phyloP scores from a whole-genome alignment of 2,113 vertebrate species.

The Balaeniceps rex region DNA sequence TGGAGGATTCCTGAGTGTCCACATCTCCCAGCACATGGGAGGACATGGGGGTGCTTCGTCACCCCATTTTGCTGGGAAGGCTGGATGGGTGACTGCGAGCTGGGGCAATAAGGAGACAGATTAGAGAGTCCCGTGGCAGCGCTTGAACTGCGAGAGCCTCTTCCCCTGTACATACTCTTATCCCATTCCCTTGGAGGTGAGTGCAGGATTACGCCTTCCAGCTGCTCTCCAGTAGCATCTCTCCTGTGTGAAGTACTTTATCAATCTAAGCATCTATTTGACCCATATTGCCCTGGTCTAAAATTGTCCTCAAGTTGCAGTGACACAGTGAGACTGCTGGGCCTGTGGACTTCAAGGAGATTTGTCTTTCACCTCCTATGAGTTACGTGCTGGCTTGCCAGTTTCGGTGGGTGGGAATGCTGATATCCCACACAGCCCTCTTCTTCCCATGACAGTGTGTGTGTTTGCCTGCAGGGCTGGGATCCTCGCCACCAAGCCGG shows the following conservation, averaged over 20 bases:
- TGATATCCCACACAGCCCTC: neutral
- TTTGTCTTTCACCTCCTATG: neutral
- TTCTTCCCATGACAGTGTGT: fast-evolving
- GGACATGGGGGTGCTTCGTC: fast-evolving
- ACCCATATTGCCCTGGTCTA: neutral
- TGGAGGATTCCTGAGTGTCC: neutral
- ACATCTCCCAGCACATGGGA: neutral
- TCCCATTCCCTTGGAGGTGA: neutral
- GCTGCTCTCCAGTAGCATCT: neutral
- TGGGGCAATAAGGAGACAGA: neutral
- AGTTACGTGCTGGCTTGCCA: neutral
- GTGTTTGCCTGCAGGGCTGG: slow-evolving; percentile 77
- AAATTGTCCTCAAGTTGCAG: neutral
- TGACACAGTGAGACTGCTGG: neutral
- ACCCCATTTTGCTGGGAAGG: neutral
- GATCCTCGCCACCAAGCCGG: slow-evolving; percentile 77
- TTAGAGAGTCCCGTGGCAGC: neutral
- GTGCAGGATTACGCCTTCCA: neutral
- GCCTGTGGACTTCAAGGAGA: neutral
- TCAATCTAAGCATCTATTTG: neutral
- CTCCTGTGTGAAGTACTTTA: neutral
- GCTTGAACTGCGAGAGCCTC: neutral
- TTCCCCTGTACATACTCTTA: fast-evolving
- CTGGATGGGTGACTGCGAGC: neutral
- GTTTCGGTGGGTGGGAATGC: fast-evolving